phyloP scores from a whole-genome alignment of 2,888 invertebrate genomes.

The Epinotia bilunana region DNA sequence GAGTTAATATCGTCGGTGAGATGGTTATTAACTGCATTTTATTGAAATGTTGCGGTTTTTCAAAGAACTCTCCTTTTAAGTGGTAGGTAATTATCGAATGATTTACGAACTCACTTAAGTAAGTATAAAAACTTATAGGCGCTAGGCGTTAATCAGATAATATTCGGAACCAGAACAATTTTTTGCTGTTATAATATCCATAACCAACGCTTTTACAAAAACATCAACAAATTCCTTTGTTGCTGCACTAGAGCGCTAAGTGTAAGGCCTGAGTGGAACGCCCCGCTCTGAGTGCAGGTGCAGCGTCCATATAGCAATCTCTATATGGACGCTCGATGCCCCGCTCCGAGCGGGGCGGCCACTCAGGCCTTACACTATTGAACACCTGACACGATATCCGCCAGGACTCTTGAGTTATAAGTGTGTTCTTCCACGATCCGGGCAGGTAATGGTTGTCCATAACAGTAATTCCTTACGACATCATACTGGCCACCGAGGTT shows the following conservation, averaged over 20 bases:
- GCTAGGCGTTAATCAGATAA: too few species aligned
- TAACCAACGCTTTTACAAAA: not conserved
- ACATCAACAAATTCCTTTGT: not conserved
- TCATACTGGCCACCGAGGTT: not conserved
- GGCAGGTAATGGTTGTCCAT: conserved; percentile 5
- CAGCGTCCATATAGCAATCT: too few species aligned
- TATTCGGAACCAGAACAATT: too few species aligned
- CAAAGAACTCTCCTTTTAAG: not conserved
- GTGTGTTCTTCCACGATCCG: not conserved
- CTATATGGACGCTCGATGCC: too few species aligned
- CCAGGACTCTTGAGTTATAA: conserved; percentile 8
- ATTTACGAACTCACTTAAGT: too few species aligned
- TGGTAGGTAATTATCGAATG: not conserved
- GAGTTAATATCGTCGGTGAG: conserved; percentile 9
- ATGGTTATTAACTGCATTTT: conserved; percentile 20
- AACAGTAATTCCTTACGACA: conserved; percentile 19
- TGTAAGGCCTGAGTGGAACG: too few species aligned
- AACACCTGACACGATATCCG: conserved; percentile 1
- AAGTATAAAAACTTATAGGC: too few species aligned
- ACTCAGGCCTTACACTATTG: too few species aligned
- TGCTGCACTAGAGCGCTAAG: not conserved
- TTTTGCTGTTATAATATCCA: not conserved
- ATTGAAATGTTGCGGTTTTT: conserved; percentile 16
- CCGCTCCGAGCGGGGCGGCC: too few species aligned
- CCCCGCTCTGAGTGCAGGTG: too few species aligned